phyloP scores from a whole-genome alignment of 2,888 invertebrate species.

The Frankliniella intonsa region DNA sequence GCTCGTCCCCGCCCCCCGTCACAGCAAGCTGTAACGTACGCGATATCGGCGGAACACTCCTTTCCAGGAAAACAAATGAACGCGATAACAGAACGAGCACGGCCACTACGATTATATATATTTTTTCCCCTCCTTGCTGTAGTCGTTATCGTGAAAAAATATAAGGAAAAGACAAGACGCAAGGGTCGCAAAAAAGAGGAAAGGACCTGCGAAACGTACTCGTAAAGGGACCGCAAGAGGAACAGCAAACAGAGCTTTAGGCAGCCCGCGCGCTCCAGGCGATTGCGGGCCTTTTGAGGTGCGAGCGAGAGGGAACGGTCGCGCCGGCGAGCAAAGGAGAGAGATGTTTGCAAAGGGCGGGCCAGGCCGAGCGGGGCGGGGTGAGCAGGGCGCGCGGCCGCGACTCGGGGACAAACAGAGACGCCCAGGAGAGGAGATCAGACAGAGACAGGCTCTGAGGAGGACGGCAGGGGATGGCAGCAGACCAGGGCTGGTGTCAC shows the following conservation, averaged over 20 bases:
- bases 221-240: neutral
- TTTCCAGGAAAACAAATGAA: conserved; percentile 3
- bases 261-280: neutral
- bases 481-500: neutral
- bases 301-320: neutral
- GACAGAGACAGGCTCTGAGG: no score
- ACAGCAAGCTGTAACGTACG: no score
- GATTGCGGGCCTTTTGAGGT: conserved; percentile 11
- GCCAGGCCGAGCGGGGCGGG: neutral
- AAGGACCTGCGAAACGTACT: conserved; percentile 33
- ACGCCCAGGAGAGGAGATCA: no score
- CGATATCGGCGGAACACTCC: neutral
- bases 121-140: neutral
- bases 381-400: neutral
- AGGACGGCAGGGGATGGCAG: no score
- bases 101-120: neutral
- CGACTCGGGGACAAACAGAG: no score
- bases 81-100: neutral
- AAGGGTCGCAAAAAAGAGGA: conserved; percentile 36
- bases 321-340: neutral
- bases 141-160: conserved; percentile 3
- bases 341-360: conserved; percentile 12
- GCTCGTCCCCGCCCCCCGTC: no score
- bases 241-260: neutral
- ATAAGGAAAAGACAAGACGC: conserved; percentile 34